phyloP scores from a whole-genome alignment of 2,113 vertebrate genomes.

The Heterotilapia buettikoferi region DNA sequence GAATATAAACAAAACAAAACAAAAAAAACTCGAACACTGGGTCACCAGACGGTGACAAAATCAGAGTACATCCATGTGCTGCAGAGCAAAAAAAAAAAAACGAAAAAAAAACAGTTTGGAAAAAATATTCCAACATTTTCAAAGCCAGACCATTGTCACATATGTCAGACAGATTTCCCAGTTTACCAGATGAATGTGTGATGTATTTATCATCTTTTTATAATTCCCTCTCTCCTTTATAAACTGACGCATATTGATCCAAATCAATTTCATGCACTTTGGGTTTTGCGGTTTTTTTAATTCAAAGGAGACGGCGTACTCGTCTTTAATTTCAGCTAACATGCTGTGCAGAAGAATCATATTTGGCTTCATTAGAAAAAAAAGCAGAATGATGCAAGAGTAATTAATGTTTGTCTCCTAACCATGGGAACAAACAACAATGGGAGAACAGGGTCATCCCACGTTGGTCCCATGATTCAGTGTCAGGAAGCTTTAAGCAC shows the following conservation, averaged over 20 bases:
- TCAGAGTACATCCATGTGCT: neutral
- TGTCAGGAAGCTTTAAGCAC: neutral
- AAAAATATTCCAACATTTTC: neutral
- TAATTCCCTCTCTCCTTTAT: neutral
- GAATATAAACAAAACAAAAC: neutral
- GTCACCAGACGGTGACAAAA: neutral
- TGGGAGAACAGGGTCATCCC: neutral
- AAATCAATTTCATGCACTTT: neutral
- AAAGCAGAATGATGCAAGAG: neutral
- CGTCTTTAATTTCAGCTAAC: neutral
- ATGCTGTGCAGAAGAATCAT: neutral
- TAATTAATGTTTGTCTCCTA: neutral
- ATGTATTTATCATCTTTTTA: neutral
- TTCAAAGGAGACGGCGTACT: neutral
- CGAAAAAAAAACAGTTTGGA: rapidly evolving
- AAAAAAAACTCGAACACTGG: neutral
- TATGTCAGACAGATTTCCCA: neutral
- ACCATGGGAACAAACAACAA: neutral
- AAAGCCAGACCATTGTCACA: neutral
- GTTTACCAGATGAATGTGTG: neutral
- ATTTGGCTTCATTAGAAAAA: neutral
- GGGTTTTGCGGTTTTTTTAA: rapidly evolving
- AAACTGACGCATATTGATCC: neutral
- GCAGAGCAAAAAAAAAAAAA: neutral
- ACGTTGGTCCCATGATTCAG: neutral